Evolutionary conservation across 2,113 vertebrate species (phyloP), one percentile per base, ranked within the genome.

Genomic region (Xyliphius kryptos): DNA sequence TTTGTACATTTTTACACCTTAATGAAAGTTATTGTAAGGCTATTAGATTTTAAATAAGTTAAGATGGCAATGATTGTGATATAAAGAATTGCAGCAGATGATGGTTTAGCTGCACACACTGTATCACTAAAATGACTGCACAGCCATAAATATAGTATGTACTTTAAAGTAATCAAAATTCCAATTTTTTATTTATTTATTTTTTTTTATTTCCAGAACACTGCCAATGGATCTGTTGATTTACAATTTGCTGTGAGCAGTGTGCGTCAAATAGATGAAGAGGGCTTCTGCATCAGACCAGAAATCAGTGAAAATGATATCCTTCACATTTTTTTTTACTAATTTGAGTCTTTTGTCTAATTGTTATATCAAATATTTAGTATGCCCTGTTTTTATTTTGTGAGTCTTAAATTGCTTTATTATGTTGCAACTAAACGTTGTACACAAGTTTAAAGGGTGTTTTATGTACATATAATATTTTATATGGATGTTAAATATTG

Each of bases 281-380:
- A 98, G 79, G 95, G 95, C 13, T 98, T 91, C 82, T 97, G 94
- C 74, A 94, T 98, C 85, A 90, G 92, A 76, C 95, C 95, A 58
- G 91, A 97, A 89, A 73, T 75, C 69, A 89, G 87, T 74, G 93
- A 92, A 75, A 96, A 91, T 78, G 80, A 94, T 94, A 97, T 97
- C 95, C 92, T 97, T 82, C 40, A 11, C 12, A 32, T 5, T 32
- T 32, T 32, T 5, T 32, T 32, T 32, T 5, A 32, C 4, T 32
- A 32, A 32, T 32, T 32, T 32, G 26, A 5, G 4, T 32, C 26
- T 32, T 32, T 5, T 32, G 4, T 32, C 7, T 5, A 32, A 32
- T 32, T 32, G 7, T 32, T 32, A 32, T 32, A 32, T 32, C 14
- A 46, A 46, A 12, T 41, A 41, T 12, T 41, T 10, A 41, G 40